Percentiles rank a stretch among this genome's conserved stretches.
These are phyloP conservation scores for Itoplectis maculator DNA, from an alignment of 2,888 invertebrate species.

Conservation along the genomic window DNA sequence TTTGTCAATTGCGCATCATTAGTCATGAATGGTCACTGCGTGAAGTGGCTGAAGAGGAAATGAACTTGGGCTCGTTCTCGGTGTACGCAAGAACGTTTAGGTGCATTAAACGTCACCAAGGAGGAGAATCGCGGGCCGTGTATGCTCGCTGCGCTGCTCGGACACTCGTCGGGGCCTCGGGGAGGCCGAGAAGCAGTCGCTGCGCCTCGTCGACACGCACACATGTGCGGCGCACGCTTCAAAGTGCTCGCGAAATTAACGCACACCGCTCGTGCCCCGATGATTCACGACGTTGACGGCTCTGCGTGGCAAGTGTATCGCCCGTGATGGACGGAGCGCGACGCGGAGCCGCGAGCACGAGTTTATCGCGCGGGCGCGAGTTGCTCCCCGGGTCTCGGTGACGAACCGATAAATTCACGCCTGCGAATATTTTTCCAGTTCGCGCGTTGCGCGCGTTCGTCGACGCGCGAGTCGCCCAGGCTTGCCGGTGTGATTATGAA, in stretches of 20 bases:
- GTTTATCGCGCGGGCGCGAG: background rate
- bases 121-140: background rate
- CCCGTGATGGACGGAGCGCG: slow-evolving; percentile 3
- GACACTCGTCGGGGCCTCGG: no score
- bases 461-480: no score
- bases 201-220: background rate
- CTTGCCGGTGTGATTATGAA: background rate
- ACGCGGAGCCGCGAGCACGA: background rate
- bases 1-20: slow-evolving; percentile 2
- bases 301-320: background rate
- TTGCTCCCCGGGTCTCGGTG: slow-evolving; percentile 17
- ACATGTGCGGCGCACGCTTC: slow-evolving; percentile 3
- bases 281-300: slow-evolving; percentile 24
- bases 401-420: slow-evolving; percentile 35
- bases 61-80: background rate
- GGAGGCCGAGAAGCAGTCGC: background rate
- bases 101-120: background rate
- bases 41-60: background rate
- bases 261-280: slow-evolving; percentile 13
- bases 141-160: no score
- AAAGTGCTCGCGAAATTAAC: slow-evolving; percentile 24
- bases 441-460: background rate
- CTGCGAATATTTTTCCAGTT: slow-evolving; percentile 16
- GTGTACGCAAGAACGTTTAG: background rate
- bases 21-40: background rate